These are phyloP conservation scores for Crenuchus spilurus DNA, from an alignment of 2,797 vertebrate species.

Conservation along the genomic window DNA sequence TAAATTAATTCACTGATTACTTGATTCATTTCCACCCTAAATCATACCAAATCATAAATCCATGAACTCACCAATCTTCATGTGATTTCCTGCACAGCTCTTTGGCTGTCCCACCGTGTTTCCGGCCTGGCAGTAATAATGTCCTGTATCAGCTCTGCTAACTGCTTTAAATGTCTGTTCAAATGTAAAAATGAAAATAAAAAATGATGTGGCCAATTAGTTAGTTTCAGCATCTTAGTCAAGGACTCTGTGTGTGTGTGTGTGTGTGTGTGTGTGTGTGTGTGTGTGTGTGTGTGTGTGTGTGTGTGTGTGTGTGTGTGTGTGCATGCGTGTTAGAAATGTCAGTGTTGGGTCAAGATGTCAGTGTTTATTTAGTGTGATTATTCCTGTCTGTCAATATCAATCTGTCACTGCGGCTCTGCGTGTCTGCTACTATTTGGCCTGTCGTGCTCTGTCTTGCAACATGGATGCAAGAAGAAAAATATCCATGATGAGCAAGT, in stretches of 20 bases:
- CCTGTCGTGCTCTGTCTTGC: not conserved
- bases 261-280: constrained; percentile 64
- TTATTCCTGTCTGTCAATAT: constrained; percentile 39
- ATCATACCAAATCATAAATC: constrained; percentile 38
- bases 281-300: constrained; percentile 54
- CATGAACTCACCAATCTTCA: constrained; percentile 85
- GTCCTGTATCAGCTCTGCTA: constrained; percentile 86
- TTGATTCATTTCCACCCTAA: no score
- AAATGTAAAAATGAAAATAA: no score
- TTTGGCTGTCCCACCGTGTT: constrained; percentile 84
- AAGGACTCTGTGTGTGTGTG: constrained; percentile 43
- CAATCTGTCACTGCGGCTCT: constrained; percentile 28
- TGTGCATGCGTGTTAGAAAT: constrained; percentile 7
- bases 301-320: not conserved
- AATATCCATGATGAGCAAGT: no score
- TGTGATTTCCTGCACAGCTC: constrained; percentile 84
- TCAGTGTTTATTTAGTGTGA: constrained; percentile 32
- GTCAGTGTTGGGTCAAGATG: constrained; percentile 14
- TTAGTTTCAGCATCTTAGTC: constrained; percentile 56
- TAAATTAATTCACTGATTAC: no score
- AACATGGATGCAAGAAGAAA: not conserved
- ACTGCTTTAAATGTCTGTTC: constrained; percentile 87
- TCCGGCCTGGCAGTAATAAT: constrained; percentile 88
- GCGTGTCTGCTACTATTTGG: not conserved
- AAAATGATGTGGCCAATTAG: no score